Evolutionary conservation across 2,113 vertebrate genomes (phyloP), one percentile per base, ranked within the genome.

Genomic region (Calcarius ornatus): DNA sequence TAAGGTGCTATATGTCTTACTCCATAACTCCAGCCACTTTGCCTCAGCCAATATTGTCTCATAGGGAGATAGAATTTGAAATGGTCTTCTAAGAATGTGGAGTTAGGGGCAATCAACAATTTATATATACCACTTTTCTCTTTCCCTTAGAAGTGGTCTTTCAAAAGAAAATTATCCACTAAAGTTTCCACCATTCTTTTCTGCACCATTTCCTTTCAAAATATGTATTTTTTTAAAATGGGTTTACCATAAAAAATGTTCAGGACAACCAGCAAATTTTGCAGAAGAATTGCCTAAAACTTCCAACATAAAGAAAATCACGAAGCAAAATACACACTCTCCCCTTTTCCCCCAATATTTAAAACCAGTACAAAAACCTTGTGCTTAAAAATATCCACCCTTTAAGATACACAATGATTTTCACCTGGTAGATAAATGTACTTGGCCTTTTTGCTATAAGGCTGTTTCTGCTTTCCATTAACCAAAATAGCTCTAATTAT

Each of bases 401-500:
- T n/a, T 86, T 86, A 54, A 30, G 61, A 47, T 35, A 23, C 2
- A 2, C 18, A 80, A 33, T 59, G 3, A 40, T 93, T 73, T 68
- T 68, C 42, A 60, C 48, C 24, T 84, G 27, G 16, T 53, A 81
- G 37, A 78, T 69, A 75, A 90, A 81, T n/a, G 19, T 57, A 77
- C 22, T 87, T 66, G 75, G 37, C 18, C 31, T 81, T 89, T 90
- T 65, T 72, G 40, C 61, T 76, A n/a, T 27, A 60, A 68, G 21
- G 40, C 17, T 25, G 27, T 75, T 88, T 75, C 70, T 81, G 45
- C 25, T 84, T 76, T 76, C 59, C 59, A 75, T 83, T 35, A 86
- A 47, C 45, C 47, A 82, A 94, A 92, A 66, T 66, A 82, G 24
- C 50, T 75, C 38, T 91, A 75, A 86, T 95, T 95, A 69, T 87